Conservation (phyloP, 2,797 vertebrate genomes). For the Dromococcyx pavoninus region DNA sequence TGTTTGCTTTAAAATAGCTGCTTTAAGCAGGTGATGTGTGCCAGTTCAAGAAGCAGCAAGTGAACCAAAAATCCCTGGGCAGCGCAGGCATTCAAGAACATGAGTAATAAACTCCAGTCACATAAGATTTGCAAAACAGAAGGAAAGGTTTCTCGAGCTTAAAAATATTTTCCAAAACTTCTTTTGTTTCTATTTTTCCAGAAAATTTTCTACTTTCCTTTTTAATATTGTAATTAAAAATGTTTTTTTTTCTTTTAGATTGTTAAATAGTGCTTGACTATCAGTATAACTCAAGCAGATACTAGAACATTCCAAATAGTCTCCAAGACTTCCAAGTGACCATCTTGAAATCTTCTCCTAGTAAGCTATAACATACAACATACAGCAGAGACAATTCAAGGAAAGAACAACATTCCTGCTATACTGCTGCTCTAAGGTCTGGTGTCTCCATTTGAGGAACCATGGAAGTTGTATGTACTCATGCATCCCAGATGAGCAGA, state of each 20-base stretch:
- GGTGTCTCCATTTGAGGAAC: background rate
- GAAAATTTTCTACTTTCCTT: background rate
- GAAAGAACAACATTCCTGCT: background rate
- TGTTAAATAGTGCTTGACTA: background rate
- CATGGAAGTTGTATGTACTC: fast-evolving
- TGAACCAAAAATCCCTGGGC: constrained; percentile 23
- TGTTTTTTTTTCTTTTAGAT: background rate
- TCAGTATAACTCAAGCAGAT: background rate
- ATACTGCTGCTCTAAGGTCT: background rate
- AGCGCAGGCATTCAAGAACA: background rate
- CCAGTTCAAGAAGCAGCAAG: constrained; percentile 7
- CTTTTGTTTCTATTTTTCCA: background rate
- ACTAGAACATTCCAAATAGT: background rate
- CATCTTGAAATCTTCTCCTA: background rate
- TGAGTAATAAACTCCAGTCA: background rate
- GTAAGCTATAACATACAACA: background rate
- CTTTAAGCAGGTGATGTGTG: background rate
- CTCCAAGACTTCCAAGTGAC: background rate
- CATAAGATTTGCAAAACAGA: background rate
- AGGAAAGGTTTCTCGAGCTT: background rate
- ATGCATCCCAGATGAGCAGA: background rate
- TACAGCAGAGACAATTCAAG: background rate
- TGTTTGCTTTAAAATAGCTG: background rate
- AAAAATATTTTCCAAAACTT: background rate
- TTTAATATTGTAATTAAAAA: background rate